Percentiles rank a stretch among this genome's conserved stretches.
Conservation (phyloP, 2,888 invertebrate genomes). For the Dioctria rufipes region DNA sequence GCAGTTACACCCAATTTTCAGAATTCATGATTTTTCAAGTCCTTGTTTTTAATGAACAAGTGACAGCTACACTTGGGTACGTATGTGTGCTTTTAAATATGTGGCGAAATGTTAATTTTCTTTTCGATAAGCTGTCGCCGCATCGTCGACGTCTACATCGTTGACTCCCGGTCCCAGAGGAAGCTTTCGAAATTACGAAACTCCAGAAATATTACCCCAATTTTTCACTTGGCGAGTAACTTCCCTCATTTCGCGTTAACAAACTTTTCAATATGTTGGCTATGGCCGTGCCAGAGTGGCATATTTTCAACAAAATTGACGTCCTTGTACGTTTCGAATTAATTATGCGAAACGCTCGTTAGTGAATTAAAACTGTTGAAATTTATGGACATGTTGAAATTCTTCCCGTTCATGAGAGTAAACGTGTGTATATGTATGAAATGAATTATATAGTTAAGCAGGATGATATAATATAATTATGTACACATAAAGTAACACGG, state of each 20-base stretch:
- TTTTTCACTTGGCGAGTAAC: constrained; percentile 34
- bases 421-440: no score
- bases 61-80: constrained; percentile 15
- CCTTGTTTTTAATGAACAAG: constrained; percentile 26
- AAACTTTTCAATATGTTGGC: constrained; percentile 35
- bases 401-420: background rate
- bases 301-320: constrained; percentile 8
- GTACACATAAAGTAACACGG: no score
- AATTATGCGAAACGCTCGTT: constrained; percentile 26
- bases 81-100: constrained; percentile 24
- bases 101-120: constrained; percentile 45
- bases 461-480: no score
- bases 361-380: background rate
- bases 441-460: no score
- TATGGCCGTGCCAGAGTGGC: constrained; percentile 9
- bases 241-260: constrained; percentile 43
- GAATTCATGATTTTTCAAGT: constrained; percentile 39
- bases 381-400: background rate
- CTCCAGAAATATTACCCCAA: constrained; percentile 45
- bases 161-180: background rate
- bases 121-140: constrained; percentile 32
- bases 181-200: constrained; percentile 3
- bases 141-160: no score
- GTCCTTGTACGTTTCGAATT: constrained; percentile 20
- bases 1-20: background rate